A percentile compares a stretch with the other conserved stretches of the same genome.
Conservation (phyloP, 2,888 invertebrate genomes). For the Ophion ventricosus region DNA sequence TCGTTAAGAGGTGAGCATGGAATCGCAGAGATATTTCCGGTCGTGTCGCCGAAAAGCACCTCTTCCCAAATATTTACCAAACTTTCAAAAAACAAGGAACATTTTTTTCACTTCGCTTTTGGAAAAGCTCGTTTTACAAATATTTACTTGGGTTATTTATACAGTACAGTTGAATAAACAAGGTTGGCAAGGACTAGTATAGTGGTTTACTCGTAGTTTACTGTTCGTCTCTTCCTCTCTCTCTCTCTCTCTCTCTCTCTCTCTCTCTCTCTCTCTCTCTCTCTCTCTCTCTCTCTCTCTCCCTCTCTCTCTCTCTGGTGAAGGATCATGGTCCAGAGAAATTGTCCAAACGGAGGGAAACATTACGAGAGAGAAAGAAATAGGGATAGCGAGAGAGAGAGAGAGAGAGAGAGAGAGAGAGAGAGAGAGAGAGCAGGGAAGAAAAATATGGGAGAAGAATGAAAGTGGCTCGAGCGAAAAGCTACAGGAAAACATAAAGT, state of each 20-base stretch:
- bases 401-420: too few relatives aligned
- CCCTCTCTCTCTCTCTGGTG: conserved; percentile 35
- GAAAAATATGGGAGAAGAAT: not conserved
- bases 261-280: not conserved
- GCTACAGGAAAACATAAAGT: not conserved
- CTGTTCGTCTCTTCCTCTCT: not conserved
- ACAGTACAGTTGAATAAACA: conserved; percentile 55
- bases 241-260: not conserved
- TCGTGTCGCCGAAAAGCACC: too few relatives aligned
- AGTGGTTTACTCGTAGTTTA: conserved; percentile 9
- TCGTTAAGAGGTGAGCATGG: too few relatives aligned
- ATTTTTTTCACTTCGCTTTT: too few relatives aligned
- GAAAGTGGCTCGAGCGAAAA: not conserved
- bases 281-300: conserved; percentile 32
- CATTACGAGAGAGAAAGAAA: not conserved
- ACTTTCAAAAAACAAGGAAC: too few relatives aligned
- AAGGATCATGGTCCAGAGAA: conserved; percentile 11
- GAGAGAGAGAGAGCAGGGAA: not conserved
- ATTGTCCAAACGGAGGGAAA: not conserved
- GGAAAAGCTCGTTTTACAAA: too few relatives aligned
- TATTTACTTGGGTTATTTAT: conserved; percentile 38
- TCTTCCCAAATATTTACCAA: too few relatives aligned
- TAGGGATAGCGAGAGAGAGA: not conserved
- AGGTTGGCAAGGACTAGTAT: conserved; percentile 31
- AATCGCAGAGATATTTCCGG: too few relatives aligned